Evolutionary conservation across 2,113 vertebrate genomes (phyloP), one percentile per base, ranked within the genome.

Genomic region (Alces alces): DNA sequence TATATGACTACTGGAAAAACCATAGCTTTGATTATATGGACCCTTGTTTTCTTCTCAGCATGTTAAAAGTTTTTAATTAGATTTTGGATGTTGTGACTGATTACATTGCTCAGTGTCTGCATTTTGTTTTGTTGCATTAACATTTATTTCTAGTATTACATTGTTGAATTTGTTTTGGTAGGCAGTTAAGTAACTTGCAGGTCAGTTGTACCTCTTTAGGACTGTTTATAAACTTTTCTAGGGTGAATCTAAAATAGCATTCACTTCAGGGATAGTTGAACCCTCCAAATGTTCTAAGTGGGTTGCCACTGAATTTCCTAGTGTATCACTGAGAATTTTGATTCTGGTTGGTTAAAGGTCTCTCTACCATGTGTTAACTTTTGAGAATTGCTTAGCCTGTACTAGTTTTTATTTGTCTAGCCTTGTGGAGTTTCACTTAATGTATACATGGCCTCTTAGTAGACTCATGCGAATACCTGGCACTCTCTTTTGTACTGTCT

Each of bases 181-280:
- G 39, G 70, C 70, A 95, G 47, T 91, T 86, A 80, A 91, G 57
- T 95, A 95, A 95, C 55, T 79, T 95, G 8, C 73, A 79, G 78
- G 19, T 95, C 7, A 64, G 30, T 91, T 86, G 55, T 16, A 79
- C 57, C 57, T 64, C 82, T 86, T 36, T 78, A 86, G 66, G 11
- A 17, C 47, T 27, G 30, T 95, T 55, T 86, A 33, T 86, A 79
- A 86, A 21, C 45, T 64, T 91, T 95, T 91, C 66, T 79, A 55
- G 45, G 47, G 50, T 89, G 30, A 33, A 79, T 95, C 8, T 55
- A 64, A 95, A 66, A 57, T 79, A 79, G 12, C 12, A 47, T 91
- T 95, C 58, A 79, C 23, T 89, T 83, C 17, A 58, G 39, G 6
- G 4, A 58, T 30, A 89, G 16, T 89, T 89, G 17, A 84, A 11